Evolutionary conservation across 2,888 invertebrate genomes (phyloP), one percentile per base, ranked within the genome.

Genomic region (Crossocerus cetratus): DNA sequence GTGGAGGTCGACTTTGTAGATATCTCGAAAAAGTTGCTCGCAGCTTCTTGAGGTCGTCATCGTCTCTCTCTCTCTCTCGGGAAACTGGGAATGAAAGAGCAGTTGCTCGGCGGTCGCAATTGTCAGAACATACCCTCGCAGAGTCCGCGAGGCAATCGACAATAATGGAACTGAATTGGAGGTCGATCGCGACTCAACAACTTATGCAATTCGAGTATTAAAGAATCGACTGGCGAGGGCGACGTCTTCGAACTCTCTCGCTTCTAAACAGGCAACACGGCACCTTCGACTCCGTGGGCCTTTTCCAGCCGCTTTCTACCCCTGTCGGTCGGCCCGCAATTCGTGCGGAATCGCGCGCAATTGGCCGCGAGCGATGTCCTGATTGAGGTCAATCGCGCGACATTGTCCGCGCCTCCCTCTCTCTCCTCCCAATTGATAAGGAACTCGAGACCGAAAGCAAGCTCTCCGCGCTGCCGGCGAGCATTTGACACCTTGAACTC

Each of bases 351-450:
- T 69, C 69, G 43, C 67, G 49, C 22, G 13, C 72, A 80, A 80
- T 80, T 74, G 77, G 45, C 55, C 23, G n/a, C n/a, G 63, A 57
- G 68, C 61, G 43, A 64, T n/a, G n/a, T 57, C 64, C 32, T 58
- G 76, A 80, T 76, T 69, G 73, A 66, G 69, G 73, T 73, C 57
- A 80, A 80, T 78, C 71, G 60, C 55, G 21, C 60, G 60, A 59
- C 72, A 69, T 72, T 67, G 69, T 14, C 23, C 49, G 55, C 66
- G 69, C 22, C 68, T 77, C 61, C 56, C 56, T 54, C 32, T 32
- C n/a, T 61, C 22, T 49, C 3, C 32, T 32, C 32, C 8, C 42
- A 22, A 43, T 67, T 49, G 60, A 61, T 74, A 61, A 64, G 2
- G 53, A 62, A 62, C 18, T 18, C 18, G 2, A 4, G 20, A 59